These are phyloP conservation scores for Aricia artaxerxes DNA, from an alignment of 2,888 invertebrate species.

Conservation along the genomic window DNA sequence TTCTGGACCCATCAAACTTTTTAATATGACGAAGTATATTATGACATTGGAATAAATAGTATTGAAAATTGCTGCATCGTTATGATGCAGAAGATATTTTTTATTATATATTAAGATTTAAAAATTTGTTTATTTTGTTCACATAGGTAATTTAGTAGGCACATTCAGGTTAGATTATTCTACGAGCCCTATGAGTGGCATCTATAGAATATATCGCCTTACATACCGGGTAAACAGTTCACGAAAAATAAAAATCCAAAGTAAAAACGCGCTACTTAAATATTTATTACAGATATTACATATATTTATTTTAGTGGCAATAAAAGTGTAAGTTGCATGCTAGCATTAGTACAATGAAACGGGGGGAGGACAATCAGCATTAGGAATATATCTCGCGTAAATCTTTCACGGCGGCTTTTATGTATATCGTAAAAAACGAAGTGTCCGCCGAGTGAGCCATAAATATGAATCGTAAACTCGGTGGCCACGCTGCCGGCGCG, in stretches of 20 bases:
- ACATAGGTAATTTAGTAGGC: too few species aligned
- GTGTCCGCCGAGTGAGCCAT: conserved; percentile 70
- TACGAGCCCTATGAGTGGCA: too few species aligned
- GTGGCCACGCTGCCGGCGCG: conserved; percentile 34
- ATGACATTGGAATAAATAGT: not conserved
- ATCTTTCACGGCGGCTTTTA: conserved; percentile 78
- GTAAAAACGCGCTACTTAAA: conserved; percentile 10
- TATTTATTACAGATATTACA: conserved; percentile 22
- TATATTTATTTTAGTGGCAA: conserved; percentile 22
- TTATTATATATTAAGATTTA: too few species aligned
- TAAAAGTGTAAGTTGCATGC: conserved; percentile 29
- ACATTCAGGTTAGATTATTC: too few species aligned
- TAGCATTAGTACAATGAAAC: conserved; percentile 33
- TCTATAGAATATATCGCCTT: not conserved
- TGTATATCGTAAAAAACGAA: conserved; percentile 79
- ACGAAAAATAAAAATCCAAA: not conserved
- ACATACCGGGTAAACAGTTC: not conserved
- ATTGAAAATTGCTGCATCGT: not conserved
- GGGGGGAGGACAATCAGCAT: conserved; percentile 65
- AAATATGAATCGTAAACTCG: conserved; percentile 72
- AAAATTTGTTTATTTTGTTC: too few species aligned
- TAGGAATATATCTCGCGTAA: conserved; percentile 78
- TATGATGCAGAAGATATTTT: too few species aligned
- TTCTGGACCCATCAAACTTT: conserved; percentile 46
- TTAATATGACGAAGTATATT: not conserved